Conservation (phyloP, 2,113 vertebrate genomes). For the Aphelocoma coerulescens region DNA sequence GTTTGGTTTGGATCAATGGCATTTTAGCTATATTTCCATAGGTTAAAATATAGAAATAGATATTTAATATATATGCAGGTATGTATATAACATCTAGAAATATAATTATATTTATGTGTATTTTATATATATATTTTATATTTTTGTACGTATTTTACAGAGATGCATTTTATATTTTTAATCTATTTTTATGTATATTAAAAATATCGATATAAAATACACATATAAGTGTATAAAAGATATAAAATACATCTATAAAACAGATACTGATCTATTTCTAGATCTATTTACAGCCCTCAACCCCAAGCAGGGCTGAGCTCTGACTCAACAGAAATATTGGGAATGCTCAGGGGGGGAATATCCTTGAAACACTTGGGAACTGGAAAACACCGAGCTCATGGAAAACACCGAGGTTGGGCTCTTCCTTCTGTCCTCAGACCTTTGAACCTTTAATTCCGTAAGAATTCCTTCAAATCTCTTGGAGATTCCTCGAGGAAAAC, state of each 20-base stretch:
- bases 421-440: background rate
- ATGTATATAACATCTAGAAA: too few relatives aligned
- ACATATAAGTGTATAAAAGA: too few relatives aligned
- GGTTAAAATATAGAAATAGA: too few relatives aligned
- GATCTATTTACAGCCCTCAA: background rate
- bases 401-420: background rate
- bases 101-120: too few relatives aligned
- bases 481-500: rapidly evolving
- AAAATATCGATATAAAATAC: background rate
- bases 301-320: background rate
- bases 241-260: background rate
- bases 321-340: background rate
- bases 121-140: background rate
- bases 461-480: background rate
- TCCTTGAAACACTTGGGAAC: background rate
- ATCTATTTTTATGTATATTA: too few relatives aligned
- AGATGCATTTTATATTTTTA: too few relatives aligned
- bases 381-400: background rate
- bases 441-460: rapidly evolving
- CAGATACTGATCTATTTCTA: too few relatives aligned
- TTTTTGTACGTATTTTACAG: too few relatives aligned
- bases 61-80: too few relatives aligned
- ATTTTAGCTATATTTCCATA: too few relatives aligned
- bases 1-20: too few relatives aligned
- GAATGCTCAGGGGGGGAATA: background rate